Evolutionary conservation across 1,140 invertebrate genomes (phyloP), one percentile per base, ranked within the genome.

Genomic region (Manduca sexta): DNA sequence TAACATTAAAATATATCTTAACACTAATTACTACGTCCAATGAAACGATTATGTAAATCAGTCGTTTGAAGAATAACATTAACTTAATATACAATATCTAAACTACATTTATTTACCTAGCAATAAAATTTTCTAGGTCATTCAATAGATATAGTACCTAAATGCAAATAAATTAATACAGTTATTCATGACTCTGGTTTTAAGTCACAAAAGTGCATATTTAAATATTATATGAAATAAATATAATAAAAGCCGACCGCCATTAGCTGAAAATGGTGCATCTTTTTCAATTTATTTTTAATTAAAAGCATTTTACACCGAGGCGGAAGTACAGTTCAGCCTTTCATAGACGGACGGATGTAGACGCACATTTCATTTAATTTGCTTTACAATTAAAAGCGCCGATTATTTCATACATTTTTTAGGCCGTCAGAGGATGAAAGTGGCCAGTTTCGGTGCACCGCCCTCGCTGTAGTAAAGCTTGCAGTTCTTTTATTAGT

Each of bases 11-110:
- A 74, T 73, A 73, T 69, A 56, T 45, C 61, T 64, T 73, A 69
- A 49, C 49, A 18, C 66, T 76, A 70, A 62, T 52, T 17, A 59
- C 49, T 72, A 76, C 56, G 35, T 61, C 64, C 55, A 69, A 71
- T 62, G 61, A 74, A 76, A 75, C 60, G 67, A 77, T 72, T 75
- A 70, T 77, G 69, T 77, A 77, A 80, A 80, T 80, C 76, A 80
- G 76, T 80, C 76, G 60, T 77, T 80, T 70, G 72, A 75, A 75
- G 63, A 71, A 72, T 68, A 72, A 72, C 48, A 54, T 70, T 26
- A 26, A 26, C 21, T 26, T 26, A 26, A 26, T 8, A 26, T 26
- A 26, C 21, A 26, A 26, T 26, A 71, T 59, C 53, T 71, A 70
- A 67, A 56, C 48, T 3, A 34, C n/a, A 2, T 35, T 11, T 14